These are phyloP conservation scores for Rhinichthys osculus DNA, from an alignment of 2,797 vertebrate genomes.

Conservation along the genomic window DNA sequence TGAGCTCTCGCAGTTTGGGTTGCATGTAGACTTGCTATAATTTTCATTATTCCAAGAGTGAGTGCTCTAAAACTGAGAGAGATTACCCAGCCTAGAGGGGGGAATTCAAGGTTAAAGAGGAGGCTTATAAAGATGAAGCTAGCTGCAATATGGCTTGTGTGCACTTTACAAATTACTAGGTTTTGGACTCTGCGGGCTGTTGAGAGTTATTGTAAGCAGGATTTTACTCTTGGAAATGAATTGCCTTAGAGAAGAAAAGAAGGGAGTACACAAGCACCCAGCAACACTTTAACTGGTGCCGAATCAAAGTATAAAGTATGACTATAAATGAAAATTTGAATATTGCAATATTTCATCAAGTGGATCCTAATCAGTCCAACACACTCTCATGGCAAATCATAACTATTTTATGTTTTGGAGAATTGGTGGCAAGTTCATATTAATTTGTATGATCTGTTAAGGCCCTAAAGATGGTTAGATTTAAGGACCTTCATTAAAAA, in stretches of 20 bases:
- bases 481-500: neutral
- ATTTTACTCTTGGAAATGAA: slow-evolving; percentile 20
- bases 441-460: neutral
- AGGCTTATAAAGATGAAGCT: slow-evolving; percentile 36
- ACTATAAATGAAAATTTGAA: neutral
- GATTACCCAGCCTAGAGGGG: slow-evolving; percentile 17
- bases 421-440: neutral
- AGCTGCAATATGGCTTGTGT: slow-evolving; percentile 49
- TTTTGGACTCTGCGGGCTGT: slow-evolving; percentile 29
- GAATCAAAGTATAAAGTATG: neutral
- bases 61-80: slow-evolving; percentile 26
- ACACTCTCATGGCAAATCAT: neutral
- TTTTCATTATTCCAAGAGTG: slow-evolving; percentile 51
- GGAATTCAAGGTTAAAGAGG: slow-evolving; percentile 51
- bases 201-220: slow-evolving; percentile 40
- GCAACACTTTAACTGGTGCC: neutral
- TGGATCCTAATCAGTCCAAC: neutral
- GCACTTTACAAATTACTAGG: slow-evolving; percentile 56
- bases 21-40: slow-evolving; percentile 22
- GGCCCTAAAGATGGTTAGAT: neutral
- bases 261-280: neutral
- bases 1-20: neutral
- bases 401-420: neutral
- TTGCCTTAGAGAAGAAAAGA: neutral
- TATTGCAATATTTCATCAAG: neutral